Base-by-base conservation (phyloP, 1,140 invertebrate species). In the Maconellicoccus hirsutus region DNA sequence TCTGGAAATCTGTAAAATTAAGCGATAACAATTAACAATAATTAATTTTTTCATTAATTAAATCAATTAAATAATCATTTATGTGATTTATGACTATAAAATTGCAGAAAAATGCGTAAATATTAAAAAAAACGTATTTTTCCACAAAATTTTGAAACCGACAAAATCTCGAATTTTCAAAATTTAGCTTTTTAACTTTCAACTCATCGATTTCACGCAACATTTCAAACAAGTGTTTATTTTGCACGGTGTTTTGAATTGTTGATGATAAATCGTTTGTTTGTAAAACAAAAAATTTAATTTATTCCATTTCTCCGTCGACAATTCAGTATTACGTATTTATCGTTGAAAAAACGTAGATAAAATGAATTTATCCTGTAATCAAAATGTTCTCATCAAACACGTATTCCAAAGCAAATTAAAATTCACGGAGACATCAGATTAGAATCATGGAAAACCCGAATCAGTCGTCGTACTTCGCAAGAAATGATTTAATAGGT, bases 401-500 rank as follows among this genome's bases (percentile, higher is more conserved):
- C 42, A 8, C 3, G 42, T 19, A 52, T 52, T 16, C 6, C n/a
- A 6, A 8, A 12, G 29, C 12, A 52, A 16, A 52, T 3, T 52
- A 8, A 52, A 8, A 52, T 16, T 16, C 6, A 8, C 16, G 16
- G 42, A 16, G 12, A 33, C 29, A 52, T 52, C 42, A 19, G 42
- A 8, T 14, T 52, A 16, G 25, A 66, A 66, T 6, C 22, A 66
- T 66, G 61, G 61, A 66, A 26, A 66, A 66, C 19, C 16, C 21
- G 4, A 66, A 66, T 26, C 61, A 66, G 25, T 66, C 61, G 10
- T 66, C 61, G 61, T 66, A 66, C 25, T 66, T 66, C 16, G 3
- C 61, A 3, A 10, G 61, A 66, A 23, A 12, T 66, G 61, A 66
- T 25, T 25, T 66, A 26, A 23, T 19, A 14, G 25, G 61, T 66